phyloP scores from a whole-genome alignment of 2,113 vertebrate genomes.

The Odontophorus gujanensis region DNA sequence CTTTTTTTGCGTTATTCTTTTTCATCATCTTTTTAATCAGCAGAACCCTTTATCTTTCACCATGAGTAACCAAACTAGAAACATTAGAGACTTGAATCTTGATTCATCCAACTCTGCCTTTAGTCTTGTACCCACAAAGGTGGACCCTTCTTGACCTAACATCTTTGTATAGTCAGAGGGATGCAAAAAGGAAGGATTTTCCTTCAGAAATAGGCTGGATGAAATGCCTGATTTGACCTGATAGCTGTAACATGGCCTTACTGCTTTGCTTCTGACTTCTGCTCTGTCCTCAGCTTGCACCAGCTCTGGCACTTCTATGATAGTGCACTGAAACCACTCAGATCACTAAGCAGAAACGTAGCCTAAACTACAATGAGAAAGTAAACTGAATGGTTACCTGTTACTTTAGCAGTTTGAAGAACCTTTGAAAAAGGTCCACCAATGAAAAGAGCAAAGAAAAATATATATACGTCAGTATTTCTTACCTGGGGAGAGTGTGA shows the following conservation, averaged over 20 bases:
- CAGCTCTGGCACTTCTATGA: background rate
- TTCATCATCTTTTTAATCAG: background rate
- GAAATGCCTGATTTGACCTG: background rate
- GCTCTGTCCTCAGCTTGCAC: background rate
- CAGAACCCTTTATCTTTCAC: background rate
- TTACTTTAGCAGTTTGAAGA: background rate
- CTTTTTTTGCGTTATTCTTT: background rate
- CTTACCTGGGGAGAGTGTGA: background rate
- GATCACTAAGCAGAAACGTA: background rate
- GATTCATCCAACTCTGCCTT: background rate
- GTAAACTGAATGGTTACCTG: background rate
- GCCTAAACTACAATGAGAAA: background rate
- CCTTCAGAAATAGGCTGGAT: background rate
- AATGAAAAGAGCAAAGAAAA: constrained; percentile 1
- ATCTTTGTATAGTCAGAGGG: background rate
- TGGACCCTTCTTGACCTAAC: background rate
- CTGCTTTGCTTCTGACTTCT: background rate
- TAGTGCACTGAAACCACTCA: background rate
- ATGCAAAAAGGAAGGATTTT: background rate
- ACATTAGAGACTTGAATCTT: background rate
- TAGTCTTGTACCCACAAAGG: background rate
- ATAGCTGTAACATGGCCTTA: background rate
- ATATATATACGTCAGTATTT: background rate
- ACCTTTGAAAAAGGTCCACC: background rate
- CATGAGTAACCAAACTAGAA: background rate